Evolutionary conservation across 2,888 invertebrate genomes (phyloP), one percentile per base, ranked within the genome.

Genomic region (Hemistola chrysoprasaria): DNA sequence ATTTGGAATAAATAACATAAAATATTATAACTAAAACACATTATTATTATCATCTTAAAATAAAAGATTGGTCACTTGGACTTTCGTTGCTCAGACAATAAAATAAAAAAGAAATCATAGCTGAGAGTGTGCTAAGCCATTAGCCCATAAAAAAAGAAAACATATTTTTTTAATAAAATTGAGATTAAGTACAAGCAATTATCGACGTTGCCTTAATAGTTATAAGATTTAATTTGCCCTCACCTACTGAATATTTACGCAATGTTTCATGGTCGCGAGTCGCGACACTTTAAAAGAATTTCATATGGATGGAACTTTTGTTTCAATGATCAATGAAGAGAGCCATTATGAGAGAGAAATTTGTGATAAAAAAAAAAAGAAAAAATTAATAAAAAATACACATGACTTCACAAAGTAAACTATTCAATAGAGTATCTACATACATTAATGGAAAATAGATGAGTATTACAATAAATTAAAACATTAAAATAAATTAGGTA

Each of bases 391-490:
- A 2, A 16, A 16, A 16, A 16, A 3, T 16, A 16, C 16, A 4
- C 16, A 16, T 16, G 16, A 16, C 16, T 16, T 4, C 4, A 16
- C 4, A 16, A 40, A 45, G 37, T 40, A 46, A 40, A 32, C 10
- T 28, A 34, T 9, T 30, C 0, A 27, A 22, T 8, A 28, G 6
- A 39, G 35, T 22, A 47, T 16, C 20, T 41, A 50, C 34, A 37
- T 27, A 30, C 27, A 36, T 20, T 42, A 37, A 40, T 47, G 53
- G 45, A 37, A 43, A 50, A 53, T 50, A 39, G 41, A 27, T 44
- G 53, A 53, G 53, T 54, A 52, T 53, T 50, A 39, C 23, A 38
- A 42, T 47, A 45, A 45, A 48, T 43, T 39, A 50, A 40, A 44
- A 21, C 22, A 48, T 39, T 43, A 45, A 34, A 40, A 40, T 34